Evolutionary conservation across 2,113 vertebrate genomes (phyloP).

Genomic region (Prolemur simus): DNA sequence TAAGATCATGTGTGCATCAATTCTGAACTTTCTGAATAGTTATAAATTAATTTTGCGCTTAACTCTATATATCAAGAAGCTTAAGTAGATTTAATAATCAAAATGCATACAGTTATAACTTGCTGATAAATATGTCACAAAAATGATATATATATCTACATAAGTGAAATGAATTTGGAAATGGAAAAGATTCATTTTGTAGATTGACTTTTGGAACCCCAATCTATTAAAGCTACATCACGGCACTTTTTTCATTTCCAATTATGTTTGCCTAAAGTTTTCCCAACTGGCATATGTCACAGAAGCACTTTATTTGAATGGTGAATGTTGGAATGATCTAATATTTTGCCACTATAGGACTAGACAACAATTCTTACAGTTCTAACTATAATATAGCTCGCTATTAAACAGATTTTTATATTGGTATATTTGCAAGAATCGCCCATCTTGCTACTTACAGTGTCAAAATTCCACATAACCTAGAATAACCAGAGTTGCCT

Average conservation of each 20-base stretch:
- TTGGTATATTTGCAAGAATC: not conserved
- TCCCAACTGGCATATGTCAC: not conserved
- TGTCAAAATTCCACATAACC: not conserved
- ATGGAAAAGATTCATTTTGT: not conserved
- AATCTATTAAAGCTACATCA: not conserved
- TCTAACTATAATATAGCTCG: not conserved
- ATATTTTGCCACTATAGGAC: not conserved
- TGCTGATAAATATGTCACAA: constrained; percentile 11
- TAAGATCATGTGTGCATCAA: not conserved
- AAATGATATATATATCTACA: not conserved
- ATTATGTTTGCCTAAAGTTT: not conserved
- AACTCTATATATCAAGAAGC: not conserved
- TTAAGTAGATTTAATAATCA: constrained; percentile 15
- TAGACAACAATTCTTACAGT: not conserved
- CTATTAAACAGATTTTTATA: not conserved
- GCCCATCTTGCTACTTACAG: not conserved
- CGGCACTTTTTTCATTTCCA: not conserved
- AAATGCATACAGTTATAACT: not conserved
- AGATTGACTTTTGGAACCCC: not conserved
- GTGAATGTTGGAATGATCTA: not conserved
- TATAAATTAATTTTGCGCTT: constrained; percentile 1
- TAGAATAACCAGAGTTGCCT: not conserved
- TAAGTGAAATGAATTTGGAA: not conserved
- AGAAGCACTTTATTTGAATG: not conserved
- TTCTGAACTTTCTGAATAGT: constrained; percentile 43